These are phyloP conservation scores for Caenorhabditis briggsae DNA, from an alignment of 1,140 invertebrate genomes.

Conservation along the genomic window DNA sequence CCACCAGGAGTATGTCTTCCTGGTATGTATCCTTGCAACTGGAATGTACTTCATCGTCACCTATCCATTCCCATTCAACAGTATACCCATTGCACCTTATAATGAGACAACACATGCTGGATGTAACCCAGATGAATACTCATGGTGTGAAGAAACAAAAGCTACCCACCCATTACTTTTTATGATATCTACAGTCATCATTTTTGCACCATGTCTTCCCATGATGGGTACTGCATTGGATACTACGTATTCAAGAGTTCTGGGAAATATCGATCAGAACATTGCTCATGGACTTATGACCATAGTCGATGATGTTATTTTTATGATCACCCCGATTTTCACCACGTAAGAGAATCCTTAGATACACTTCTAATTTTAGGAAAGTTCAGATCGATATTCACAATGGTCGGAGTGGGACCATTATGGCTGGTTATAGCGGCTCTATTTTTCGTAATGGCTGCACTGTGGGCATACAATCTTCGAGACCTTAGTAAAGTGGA, in stretches of 20 bases:
- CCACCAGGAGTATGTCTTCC: not conserved
- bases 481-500: not conserved
- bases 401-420: not conserved
- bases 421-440: not conserved
- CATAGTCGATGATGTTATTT: not conserved
- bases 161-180: not conserved
- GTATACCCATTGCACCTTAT: not conserved
- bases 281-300: conserved; percentile 6
- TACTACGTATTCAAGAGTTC: not conserved
- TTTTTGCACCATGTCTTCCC: not conserved
- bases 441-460: not conserved
- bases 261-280: not conserved
- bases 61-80: not conserved
- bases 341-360: not conserved
- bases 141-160: not conserved
- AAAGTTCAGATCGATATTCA: conserved; percentile 12
- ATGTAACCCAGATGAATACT: conserved; percentile 36
- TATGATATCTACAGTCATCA: not conserved
- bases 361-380: not conserved
- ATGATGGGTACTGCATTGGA: not conserved
- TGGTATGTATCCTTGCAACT: not conserved
- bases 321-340: not conserved
- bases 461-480: not conserved
- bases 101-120: conserved; percentile 12
- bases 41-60: not conserved